Base-by-base conservation (phyloP, 2,113 vertebrate species). In the Passer montanus region DNA sequence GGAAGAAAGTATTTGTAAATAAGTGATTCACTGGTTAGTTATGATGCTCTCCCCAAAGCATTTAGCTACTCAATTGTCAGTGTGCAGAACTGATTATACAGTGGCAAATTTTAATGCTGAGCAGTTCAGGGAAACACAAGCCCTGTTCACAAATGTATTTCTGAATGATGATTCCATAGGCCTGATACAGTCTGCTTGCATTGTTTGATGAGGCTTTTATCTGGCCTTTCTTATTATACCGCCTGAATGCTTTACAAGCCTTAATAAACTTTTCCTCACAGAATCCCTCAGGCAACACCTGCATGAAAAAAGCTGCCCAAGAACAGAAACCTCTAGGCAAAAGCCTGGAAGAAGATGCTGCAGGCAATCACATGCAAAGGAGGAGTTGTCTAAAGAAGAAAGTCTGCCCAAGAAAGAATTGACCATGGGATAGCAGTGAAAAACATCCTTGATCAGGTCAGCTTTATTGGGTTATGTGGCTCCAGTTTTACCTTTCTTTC, bases 1-100 rank as follows among this genome's bases (percentile, higher is more conserved):
- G 37, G 30, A 78, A 62, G 55, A 69, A 89, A 82, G 26, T 87
- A 43, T 91, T 82, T 93, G 56, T 82, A 87, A 95, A 91, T 89
- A 95, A 90, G 77, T 50, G 10, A 73, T 95, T 72, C 43, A 39
- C 78, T 39, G 52, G 76, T 82, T 82, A 56, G 66, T 69, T 91
- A 87, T 39, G 52, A 84, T 87, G 79, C 20, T 49, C 13, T 90
- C 50, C 62, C 41, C 22, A 89, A 92, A 84, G 60, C 62, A 53
- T 75, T 83, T 82, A 78, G 60, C 41, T 78, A 35, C 39, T 64
- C 33, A 35, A 17, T 31, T 75, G 35, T 16, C 43, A 81, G 56
- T 17, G 39, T 55, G 44, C 43, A 82, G 30, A 78, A 44, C 64
- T 52, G 64, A 28, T 63, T 84, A 43, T 28, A 28, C 60, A 78